These are phyloP conservation scores for Odontamblyopus rebecca DNA, from an alignment of 2,797 vertebrate genomes.

Conservation along the genomic window DNA sequence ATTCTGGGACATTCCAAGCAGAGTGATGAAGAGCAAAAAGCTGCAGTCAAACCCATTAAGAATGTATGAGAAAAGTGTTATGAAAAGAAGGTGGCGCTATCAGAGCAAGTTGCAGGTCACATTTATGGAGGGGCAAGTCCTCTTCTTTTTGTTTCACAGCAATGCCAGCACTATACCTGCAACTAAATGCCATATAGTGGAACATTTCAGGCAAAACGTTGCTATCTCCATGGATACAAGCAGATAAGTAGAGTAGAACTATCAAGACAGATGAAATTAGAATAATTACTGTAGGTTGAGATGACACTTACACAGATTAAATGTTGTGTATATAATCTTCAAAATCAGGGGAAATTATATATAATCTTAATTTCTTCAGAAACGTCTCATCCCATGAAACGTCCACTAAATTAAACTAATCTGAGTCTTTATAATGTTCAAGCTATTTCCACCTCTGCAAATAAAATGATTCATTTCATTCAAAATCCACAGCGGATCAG, in stretches of 20 bases:
- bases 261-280: background rate
- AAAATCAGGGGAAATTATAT: background rate
- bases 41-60: no score
- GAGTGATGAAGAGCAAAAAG: no score
- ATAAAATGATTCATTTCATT: constrained; percentile 24
- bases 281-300: background rate
- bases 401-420: background rate
- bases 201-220: background rate
- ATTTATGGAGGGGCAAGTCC: no score
- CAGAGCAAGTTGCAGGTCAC: no score
- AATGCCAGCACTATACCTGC: no score
- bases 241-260: background rate
- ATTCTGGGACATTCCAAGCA: no score
- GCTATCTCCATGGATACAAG: background rate
- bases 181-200: background rate
- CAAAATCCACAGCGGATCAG: constrained; percentile 39
- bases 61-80: no score
- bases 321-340: background rate
- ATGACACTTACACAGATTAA: background rate
- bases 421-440: background rate
- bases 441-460: constrained; percentile 3
- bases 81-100: no score
- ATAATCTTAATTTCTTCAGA: background rate
- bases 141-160: no score
- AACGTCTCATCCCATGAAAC: background rate